Evolutionary conservation across 2,797 vertebrate species (phyloP), one percentile per base, ranked within the genome.

Genomic region (Coreius guichenoti): DNA sequence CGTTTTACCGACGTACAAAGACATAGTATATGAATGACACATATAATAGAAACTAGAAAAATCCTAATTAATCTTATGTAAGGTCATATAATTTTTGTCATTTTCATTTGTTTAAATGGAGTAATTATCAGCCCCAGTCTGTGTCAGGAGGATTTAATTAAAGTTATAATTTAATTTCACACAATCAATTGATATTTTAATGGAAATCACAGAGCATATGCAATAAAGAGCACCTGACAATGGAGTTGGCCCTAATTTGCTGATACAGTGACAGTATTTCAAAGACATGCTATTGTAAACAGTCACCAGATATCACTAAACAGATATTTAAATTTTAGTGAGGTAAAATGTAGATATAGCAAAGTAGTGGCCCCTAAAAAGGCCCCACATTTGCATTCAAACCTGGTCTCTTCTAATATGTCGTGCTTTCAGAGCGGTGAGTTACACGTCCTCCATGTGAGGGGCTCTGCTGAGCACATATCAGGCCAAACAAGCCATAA

Each of bases 121-220:
- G 85, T 92, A 91, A 92, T 93, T 91, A 92, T 89, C 88, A 87
- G 79, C 81, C 56, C 51, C 72, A 83, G 69, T 90, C 87, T 85
- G 47, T 90, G 87, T 87, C 77, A 90, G 89, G 80, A 87, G 51
- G 76, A 86, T 91, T 91, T 93, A 91, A 93, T 92, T 92, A 92
- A 93, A 92, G 83, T 87, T 90, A 90, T 91, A 90, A 91, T 92
- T 91, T 89, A 80, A 90, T 91, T 92, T 87, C 87, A 69, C 74
- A 88, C 84, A 91, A 91, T 93, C 91, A 92, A 88, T 92, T 90
- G 83, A 51, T 86, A 77, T 89, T 93, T 77, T 90, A 90, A 92
- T 89, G 89, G 87, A 87, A 89, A 88, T 8, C 67, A 88, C 75
- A 77, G 86, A 87, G 77, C 79, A 91, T 78, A 83, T 84, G 86